These are phyloP conservation scores for Salvelinus alpinus DNA, from an alignment of 2,113 vertebrate species.

Conservation along the genomic window DNA sequence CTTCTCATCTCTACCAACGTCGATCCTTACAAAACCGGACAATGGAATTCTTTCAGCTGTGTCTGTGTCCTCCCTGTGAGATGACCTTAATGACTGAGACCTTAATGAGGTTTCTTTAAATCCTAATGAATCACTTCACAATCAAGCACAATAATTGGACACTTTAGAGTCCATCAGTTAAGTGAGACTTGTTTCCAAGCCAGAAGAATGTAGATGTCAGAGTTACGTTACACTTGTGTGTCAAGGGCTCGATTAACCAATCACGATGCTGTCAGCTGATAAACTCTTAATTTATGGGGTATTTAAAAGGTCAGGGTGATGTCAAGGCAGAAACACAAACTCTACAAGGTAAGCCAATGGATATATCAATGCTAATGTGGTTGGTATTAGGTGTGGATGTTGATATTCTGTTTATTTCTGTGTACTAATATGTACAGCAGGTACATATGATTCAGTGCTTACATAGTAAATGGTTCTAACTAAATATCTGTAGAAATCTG, in stretches of 20 bases:
- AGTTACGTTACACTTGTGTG: slow-evolving; percentile 13
- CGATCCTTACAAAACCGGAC: background rate
- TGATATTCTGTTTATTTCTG: background rate
- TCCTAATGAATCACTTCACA: background rate
- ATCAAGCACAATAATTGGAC: slow-evolving; percentile 43
- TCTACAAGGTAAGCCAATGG: slow-evolving; percentile 53
- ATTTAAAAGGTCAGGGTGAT: slow-evolving; percentile 53
- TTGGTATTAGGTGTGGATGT: background rate
- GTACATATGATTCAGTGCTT: too few species aligned
- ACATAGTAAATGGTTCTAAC: too few species aligned
- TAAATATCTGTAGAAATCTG: too few species aligned
- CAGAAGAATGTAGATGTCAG: slow-evolving; percentile 61
- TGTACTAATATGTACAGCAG: too few species aligned
- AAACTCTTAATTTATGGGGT: background rate
- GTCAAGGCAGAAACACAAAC: background rate
- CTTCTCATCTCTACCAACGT: too few species aligned
- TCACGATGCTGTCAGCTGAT: slow-evolving; percentile 11
- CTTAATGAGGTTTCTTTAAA: background rate
- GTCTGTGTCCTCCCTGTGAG: slow-evolving; percentile 36
- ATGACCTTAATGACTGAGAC: slow-evolving; percentile 30
- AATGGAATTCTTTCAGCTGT: slow-evolving; percentile 58
- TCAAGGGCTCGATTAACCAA: slow-evolving; percentile 44
- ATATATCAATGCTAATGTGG: background rate
- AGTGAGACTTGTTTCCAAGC: slow-evolving; percentile 57
- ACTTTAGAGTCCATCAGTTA: slow-evolving; percentile 32